Evolutionary conservation across 2,888 invertebrate genomes (phyloP).

Genomic region (Falcaria lacertinaria): DNA sequence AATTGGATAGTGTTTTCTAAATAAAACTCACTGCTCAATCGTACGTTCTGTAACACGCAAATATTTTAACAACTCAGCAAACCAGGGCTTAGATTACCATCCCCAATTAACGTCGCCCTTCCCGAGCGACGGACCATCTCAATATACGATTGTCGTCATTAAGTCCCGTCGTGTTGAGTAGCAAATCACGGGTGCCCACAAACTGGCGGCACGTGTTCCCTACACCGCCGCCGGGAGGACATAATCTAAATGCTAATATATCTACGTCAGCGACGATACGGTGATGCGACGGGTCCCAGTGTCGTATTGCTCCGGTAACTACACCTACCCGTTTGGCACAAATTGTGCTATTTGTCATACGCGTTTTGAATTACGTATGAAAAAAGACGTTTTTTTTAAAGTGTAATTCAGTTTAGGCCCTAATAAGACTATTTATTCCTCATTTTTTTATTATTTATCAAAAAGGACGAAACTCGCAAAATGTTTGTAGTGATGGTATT

Average conservation of each 20-base stretch:
- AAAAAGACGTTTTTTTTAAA: too few species aligned
- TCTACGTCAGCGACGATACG: slow-evolving; percentile 40
- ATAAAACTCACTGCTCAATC: too few species aligned
- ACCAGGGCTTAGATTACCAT: slow-evolving; percentile 4
- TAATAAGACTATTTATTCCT: too few species aligned
- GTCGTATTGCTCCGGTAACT: slow-evolving; percentile 14
- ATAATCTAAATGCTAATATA: slow-evolving; percentile 73
- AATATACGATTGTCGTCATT: background rate
- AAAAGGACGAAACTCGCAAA: too few species aligned
- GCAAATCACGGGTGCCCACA: slow-evolving; percentile 32
- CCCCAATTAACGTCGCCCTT: background rate
- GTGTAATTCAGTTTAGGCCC: too few species aligned
- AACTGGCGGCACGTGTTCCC: slow-evolving; percentile 40
- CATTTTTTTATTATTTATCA: too few species aligned
- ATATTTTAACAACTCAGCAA: background rate
- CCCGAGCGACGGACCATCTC: background rate
- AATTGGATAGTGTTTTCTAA: too few species aligned
- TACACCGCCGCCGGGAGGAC: slow-evolving; percentile 27
- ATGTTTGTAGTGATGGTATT: too few species aligned
- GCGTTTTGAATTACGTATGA: too few species aligned
- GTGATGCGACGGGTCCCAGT: slow-evolving; percentile 30
- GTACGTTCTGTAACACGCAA: background rate
- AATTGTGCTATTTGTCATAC: slow-evolving; percentile 2
- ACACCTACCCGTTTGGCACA: background rate
- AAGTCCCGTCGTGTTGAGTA: slow-evolving; percentile 5